Conservation (phyloP, 2,888 invertebrate species). For the Entomobrya proxima region DNA sequence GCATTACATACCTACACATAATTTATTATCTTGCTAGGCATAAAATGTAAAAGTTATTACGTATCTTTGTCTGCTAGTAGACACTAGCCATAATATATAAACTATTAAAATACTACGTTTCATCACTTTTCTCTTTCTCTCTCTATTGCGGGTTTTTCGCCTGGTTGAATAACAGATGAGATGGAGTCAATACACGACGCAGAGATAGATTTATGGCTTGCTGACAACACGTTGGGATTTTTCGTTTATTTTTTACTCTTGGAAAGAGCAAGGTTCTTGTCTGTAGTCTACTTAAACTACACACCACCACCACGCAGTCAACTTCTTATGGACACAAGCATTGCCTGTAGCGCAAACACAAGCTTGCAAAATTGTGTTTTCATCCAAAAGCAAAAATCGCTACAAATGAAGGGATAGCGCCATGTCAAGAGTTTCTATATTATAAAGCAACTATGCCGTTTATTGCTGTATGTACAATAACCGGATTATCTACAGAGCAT, state of each 20-base stretch:
- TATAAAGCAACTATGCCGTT: too few relatives aligned
- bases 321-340: neutral
- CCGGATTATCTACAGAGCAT: too few relatives aligned
- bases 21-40: too few relatives aligned
- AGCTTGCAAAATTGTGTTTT: constrained; percentile 3
- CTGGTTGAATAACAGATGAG: neutral
- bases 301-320: neutral
- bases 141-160: neutral
- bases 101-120: too few relatives aligned
- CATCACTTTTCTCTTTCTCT: neutral
- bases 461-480: too few relatives aligned
- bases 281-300: neutral
- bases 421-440: too few relatives aligned
- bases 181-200: constrained; percentile 10
- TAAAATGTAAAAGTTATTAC: too few relatives aligned
- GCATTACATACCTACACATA: too few relatives aligned
- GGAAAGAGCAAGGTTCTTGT: neutral
- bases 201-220: constrained; percentile 27
- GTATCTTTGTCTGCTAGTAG: too few relatives aligned
- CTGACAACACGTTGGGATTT: constrained; percentile 18
- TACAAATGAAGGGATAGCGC: too few relatives aligned
- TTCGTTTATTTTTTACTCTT: neutral
- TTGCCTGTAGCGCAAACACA: neutral
- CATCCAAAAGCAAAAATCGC: neutral
- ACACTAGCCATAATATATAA: too few relatives aligned